Conservation (phyloP, 2,888 invertebrate species). For the Neria commutata region DNA sequence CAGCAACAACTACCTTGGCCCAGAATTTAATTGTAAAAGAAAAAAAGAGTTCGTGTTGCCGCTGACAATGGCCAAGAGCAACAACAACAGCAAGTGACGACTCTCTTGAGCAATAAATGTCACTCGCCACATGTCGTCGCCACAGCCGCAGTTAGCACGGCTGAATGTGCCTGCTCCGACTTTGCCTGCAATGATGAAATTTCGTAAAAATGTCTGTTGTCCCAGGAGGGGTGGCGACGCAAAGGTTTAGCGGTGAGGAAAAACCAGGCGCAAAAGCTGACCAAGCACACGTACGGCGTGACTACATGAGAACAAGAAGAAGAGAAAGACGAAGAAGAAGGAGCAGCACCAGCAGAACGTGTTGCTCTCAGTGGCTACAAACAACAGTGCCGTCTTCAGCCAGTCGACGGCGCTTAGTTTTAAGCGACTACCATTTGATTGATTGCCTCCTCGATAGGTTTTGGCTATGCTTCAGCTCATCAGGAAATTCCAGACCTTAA, state of each 20-base stretch:
- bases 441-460: no score
- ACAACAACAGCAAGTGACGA: slow-evolving; percentile 27
- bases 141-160: slow-evolving; percentile 10
- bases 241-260: no score
- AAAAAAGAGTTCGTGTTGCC: no score
- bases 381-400: no score
- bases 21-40: slow-evolving; percentile 42
- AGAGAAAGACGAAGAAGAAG: not conserved
- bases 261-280: slow-evolving; percentile 4
- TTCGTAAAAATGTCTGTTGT: slow-evolving; percentile 5
- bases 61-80: slow-evolving; percentile 24
- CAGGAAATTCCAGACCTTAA: no score
- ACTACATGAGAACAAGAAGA: not conserved
- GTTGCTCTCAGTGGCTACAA: no score
- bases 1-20: slow-evolving; percentile 55
- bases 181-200: not conserved
- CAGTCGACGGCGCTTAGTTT: no score
- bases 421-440: no score
- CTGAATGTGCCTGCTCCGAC: not conserved
- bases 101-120: slow-evolving; percentile 37
- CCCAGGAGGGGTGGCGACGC: slow-evolving; percentile 4
- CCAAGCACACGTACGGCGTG: no score
- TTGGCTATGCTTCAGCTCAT: no score
- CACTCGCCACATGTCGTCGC: slow-evolving; percentile 26
- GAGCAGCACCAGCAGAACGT: not conserved